These are phyloP conservation scores for Amyelois transitella DNA, from an alignment of 1,140 invertebrate genomes.

Conservation along the genomic window DNA sequence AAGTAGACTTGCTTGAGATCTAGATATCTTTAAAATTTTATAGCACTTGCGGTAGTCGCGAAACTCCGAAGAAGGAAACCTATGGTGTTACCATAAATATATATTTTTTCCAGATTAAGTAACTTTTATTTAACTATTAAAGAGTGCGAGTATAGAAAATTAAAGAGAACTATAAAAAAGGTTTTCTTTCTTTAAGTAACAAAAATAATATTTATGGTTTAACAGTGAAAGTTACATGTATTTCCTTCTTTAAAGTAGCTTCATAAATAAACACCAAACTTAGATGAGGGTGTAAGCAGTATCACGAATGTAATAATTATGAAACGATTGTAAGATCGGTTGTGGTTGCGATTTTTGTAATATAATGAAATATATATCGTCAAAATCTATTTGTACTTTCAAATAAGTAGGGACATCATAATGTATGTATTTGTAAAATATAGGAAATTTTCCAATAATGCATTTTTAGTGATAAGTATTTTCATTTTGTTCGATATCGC, in stretches of 20 bases:
- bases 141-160: not conserved
- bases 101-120: not conserved
- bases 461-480: slow-evolving; percentile 3
- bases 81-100: not conserved
- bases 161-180: no score
- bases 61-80: not conserved
- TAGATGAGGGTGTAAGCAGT: not conserved
- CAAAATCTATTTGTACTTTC: not conserved
- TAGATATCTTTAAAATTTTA: not conserved
- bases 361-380: not conserved
- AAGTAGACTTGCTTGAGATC: slow-evolving; percentile 29
- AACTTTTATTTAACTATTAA: not conserved
- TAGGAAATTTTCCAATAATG: not conserved
- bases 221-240: no score
- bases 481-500: not conserved
- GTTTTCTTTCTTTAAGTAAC: no score
- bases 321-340: not conserved
- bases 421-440: slow-evolving; percentile 1
- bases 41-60: not conserved
- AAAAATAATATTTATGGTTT: no score
- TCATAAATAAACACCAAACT: not conserved
- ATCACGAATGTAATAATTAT: not conserved
- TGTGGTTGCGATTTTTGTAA: not conserved
- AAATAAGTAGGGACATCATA: slow-evolving; percentile 1
- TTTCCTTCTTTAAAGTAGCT: not conserved